Conservation (phyloP, 2,797 vertebrate genomes). For the Prunella strophiata region DNA sequence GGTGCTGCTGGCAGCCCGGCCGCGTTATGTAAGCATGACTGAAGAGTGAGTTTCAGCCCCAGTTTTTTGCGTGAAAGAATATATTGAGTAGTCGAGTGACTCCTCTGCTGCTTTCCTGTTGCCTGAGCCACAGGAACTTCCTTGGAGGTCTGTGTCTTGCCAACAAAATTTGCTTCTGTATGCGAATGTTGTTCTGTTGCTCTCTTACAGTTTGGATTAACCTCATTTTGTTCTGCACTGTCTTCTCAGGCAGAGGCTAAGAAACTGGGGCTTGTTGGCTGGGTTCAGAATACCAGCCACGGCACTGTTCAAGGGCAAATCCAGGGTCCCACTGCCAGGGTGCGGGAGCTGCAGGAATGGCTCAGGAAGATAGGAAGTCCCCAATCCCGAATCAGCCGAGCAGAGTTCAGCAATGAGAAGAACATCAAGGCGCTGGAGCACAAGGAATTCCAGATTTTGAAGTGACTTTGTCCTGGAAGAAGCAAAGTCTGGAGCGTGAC, state of each 20-base stretch:
- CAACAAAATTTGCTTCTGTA: rapidly evolving
- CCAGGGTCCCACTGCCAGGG: conserved; percentile 82
- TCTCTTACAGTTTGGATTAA: background rate
- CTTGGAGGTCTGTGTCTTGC: background rate
- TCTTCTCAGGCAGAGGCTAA: conserved; percentile 84
- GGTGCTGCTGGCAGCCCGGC: background rate
- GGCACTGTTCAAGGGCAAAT: conserved; percentile 91
- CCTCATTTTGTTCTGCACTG: background rate
- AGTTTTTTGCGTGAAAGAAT: background rate
- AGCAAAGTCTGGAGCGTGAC: rapidly evolving
- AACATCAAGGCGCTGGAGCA: conserved; percentile 79
- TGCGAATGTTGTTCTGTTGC: background rate
- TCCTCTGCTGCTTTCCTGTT: background rate
- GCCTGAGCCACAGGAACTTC: background rate
- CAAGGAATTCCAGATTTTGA: conserved; percentile 83
- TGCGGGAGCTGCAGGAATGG: conserved; percentile 90
- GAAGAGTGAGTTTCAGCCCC: background rate
- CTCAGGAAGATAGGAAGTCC: conserved; percentile 89
- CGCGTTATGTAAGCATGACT: background rate
- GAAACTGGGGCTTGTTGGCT: conserved; percentile 90
- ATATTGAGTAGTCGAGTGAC: background rate
- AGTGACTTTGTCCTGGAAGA: conserved; percentile 23
- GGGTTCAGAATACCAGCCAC: conserved; percentile 88
- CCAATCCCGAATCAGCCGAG: conserved; percentile 85
- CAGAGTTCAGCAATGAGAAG: conserved; percentile 89